phyloP scores from a whole-genome alignment of 1,140 invertebrate species.

The Pseudomyrmex gracilis region DNA sequence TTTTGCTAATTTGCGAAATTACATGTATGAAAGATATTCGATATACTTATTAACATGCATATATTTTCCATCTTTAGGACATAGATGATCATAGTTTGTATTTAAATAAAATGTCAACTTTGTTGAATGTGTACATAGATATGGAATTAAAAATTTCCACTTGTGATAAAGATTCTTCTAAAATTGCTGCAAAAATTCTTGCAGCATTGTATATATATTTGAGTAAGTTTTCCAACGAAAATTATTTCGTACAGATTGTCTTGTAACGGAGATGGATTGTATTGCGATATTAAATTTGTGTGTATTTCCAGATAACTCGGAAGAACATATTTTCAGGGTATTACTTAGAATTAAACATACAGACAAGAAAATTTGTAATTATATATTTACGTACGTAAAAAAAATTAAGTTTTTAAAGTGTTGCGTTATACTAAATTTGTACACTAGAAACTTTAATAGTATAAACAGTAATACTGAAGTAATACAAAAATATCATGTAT shows the following conservation, averaged over 20 bases:
- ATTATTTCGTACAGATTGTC: slow-evolving; percentile 31
- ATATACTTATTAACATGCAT: neutral
- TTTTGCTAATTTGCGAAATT: neutral
- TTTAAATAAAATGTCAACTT: slow-evolving; percentile 80
- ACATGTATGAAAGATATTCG: neutral
- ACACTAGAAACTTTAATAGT: neutral
- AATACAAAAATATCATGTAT: slow-evolving; percentile 25
- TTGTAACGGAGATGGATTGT: slow-evolving; percentile 17
- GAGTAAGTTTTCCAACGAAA: slow-evolving; percentile 70
- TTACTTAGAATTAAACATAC: slow-evolving; percentile 76
- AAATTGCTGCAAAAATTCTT: slow-evolving; percentile 75
- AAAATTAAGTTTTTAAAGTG: neutral
- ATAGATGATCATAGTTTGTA: slow-evolving; percentile 75
- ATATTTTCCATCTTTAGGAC: slow-evolving; percentile 69
- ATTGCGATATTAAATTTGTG: slow-evolving; percentile 8
- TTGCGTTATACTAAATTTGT: neutral
- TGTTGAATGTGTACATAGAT: slow-evolving; percentile 80
- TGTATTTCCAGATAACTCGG: slow-evolving; percentile 76
- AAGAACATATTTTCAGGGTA: slow-evolving; percentile 80
- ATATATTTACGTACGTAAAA: slow-evolving; percentile 78
- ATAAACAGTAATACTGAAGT: neutral
- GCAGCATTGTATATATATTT: slow-evolving; percentile 80
- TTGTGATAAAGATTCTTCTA: slow-evolving; percentile 59
- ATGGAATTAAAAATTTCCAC: slow-evolving; percentile 75
- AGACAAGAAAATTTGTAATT: slow-evolving; percentile 75